These are phyloP conservation scores for Noctuana brunneofusca DNA, from an alignment of 2,888 invertebrate species.

Conservation along the genomic window DNA sequence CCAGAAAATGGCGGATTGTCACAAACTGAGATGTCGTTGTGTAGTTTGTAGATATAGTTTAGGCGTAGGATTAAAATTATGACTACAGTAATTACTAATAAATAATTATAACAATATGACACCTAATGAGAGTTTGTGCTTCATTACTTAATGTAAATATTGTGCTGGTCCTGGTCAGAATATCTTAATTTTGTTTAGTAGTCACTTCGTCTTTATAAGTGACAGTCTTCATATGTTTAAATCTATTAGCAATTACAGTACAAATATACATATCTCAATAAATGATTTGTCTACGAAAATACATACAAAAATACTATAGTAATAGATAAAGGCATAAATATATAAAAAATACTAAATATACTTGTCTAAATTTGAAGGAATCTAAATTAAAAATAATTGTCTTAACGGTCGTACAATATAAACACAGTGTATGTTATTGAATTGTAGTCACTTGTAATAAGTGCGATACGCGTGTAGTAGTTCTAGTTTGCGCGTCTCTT, in stretches of 20 bases:
- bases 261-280: no score
- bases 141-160: constrained; percentile 3
- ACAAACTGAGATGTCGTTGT: no score
- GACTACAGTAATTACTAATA: no score
- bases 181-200: constrained; percentile 10
- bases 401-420: constrained; percentile 30
- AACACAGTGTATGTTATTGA: constrained; percentile 44
- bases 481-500: constrained; percentile 58
- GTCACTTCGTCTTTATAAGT: not conserved
- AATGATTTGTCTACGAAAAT: not conserved
- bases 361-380: no score
- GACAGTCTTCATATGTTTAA: not conserved
- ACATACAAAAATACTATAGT: not conserved
- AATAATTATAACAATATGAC: no score
- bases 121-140: not conserved
- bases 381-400: no score
- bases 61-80: no score
- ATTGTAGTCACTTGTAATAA: constrained; percentile 39
- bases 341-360: not conserved
- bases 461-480: constrained; percentile 53
- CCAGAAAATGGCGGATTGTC: no score
- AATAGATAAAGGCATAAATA: not conserved
- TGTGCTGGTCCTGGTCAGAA: not conserved
- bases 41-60: no score
- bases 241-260: not conserved